Evolutionary conservation across 2,113 vertebrate species (phyloP), one percentile per base, ranked within the genome.

Genomic region (Gyps fulvus): DNA sequence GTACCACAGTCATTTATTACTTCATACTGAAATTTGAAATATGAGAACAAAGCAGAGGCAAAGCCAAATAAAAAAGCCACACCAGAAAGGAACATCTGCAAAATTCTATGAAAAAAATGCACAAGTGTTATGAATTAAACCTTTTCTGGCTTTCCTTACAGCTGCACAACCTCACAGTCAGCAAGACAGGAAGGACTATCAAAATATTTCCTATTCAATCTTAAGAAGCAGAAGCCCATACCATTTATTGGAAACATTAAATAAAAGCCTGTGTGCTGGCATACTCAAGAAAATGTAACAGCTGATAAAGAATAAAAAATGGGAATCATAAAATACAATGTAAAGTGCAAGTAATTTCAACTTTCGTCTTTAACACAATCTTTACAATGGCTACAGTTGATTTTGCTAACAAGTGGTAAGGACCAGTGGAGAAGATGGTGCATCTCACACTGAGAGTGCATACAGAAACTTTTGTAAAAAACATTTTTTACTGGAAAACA

Each of bases 61-160:
- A 79, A 93, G 95, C 90, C 97, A 97, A 97, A 84, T 94, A 93
- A 91, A 97, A 97, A 97, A 95, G 87, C 93, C 94, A 96, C 96
- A 97, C 89, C 70, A 97, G 91, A 97, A 96, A 95, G 59, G 90
- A 97, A 96, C 96, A 96, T 97, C 96, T 96, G 96, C 93, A 93
- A 94, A 95, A 89, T 94, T 96, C 89, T 81, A 62, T 93, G 82
- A 92, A 93, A 90, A 95, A 95, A 95, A 87, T 66, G 66, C 42
- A 86, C 94, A 83, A 97, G 86, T 93, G 95, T 96, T 96, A 96
- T 49, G 71, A 96, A 97, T 96, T 97, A 97, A 96, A 93, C 81
- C 78, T 93, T 86, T 96, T 93, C 59, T 96, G 93, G 78, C 78
- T 93, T 91, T 80, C n/a, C 78, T 84, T 96, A 77, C 74, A 77